Evolutionary conservation across 2,113 vertebrate genomes (phyloP), one percentile per base, ranked within the genome.

Genomic region (Tachycineta bicolor): DNA sequence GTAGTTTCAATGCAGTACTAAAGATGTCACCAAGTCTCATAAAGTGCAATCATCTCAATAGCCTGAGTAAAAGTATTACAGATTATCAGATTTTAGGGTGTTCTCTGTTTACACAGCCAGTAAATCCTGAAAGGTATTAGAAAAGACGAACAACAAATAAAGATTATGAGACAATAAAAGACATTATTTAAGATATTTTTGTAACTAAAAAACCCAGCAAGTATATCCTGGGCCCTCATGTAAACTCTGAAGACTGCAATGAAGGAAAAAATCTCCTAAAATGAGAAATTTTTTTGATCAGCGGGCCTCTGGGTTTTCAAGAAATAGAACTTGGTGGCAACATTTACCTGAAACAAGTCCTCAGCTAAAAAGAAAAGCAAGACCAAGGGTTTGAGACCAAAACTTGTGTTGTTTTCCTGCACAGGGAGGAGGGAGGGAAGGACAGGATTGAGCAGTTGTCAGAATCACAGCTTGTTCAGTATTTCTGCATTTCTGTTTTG

Each of bases 401-500:
- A 79, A 50, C 5, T 69, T 41, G 22, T 3, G 3, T 23, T 47
- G 12, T 3, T 73, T 74, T 52, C 94, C 43, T 33, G 17, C 52
- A 29, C 8, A 59, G 29, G 33, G 33, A 87, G 53, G 75, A 84
- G 17, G 25, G 41, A 73, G 1, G 2, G 49, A 69, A 94, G 59
- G 67, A 70, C 59, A 55, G 58, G 49, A 62, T 1, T 34, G 68
- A 91, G 79, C 90, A 86, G 71, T 63, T 89, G 55, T 94, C 73
- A 80, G 71, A 88, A 63, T 70, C 44, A 20, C 60, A 90, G 89
- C 87, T 80, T 86, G 75, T 47, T 87, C 59, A 76, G 46, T 73
- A 33, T 93, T 87, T 52, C 80, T 96, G 64, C 76, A 52, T 85
- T 94, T 93, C 71, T 90, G 4, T 23, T 83, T 74, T 88, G 94